Conservation (phyloP, 2,797 vertebrate genomes). For the Cryptoblepharus egeriae region DNA sequence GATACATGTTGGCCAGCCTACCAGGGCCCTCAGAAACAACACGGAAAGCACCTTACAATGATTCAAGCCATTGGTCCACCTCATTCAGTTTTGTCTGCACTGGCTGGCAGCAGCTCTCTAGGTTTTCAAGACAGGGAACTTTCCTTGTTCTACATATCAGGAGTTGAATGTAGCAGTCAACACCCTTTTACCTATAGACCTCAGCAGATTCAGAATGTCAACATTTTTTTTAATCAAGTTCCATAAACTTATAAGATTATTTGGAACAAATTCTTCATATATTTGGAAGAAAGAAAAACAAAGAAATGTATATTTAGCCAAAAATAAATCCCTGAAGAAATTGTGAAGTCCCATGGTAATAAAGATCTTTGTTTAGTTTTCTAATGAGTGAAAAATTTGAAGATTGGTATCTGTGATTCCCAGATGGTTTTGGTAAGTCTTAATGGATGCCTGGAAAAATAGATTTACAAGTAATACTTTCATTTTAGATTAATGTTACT, state of each 20-base stretch:
- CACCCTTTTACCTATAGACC: neutral
- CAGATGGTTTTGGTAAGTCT: conserved; percentile 43
- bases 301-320: neutral
- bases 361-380: conserved; percentile 21
- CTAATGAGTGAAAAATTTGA: conserved; percentile 6
- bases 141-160: neutral
- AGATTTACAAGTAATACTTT: conserved; percentile 31
- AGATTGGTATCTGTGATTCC: conserved; percentile 28
- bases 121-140: too few species aligned
- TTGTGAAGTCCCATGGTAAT: neutral
- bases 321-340: neutral
- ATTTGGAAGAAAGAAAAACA: neutral
- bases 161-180: neutral
- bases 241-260: neutral
- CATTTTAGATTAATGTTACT: conserved; percentile 41
- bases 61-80: too few species aligned
- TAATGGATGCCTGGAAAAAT: conserved; percentile 44
- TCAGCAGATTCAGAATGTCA: neutral
- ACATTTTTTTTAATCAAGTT: neutral
- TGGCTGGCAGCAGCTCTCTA: too few species aligned
- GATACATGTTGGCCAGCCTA: neutral
- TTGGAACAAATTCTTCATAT: neutral
- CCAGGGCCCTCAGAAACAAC: neutral
- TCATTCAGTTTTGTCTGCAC: too few species aligned
- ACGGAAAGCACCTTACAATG: too few species aligned